Conservation (phyloP, 2,888 invertebrate species). For the Plusia festucae region DNA sequence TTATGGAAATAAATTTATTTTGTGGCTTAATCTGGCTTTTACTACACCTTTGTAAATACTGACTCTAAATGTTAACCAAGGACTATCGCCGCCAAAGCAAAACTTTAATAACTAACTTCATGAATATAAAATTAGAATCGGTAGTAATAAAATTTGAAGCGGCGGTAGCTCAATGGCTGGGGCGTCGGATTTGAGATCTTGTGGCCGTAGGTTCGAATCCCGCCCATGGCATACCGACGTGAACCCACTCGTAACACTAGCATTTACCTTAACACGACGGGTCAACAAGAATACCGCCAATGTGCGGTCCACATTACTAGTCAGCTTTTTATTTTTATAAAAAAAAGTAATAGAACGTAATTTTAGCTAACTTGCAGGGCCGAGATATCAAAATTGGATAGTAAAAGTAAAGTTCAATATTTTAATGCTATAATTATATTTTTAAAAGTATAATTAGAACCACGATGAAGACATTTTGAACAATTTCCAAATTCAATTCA, state of each 20-base stretch:
- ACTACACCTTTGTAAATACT: slow-evolving; percentile 50
- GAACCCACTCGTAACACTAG: too few species aligned
- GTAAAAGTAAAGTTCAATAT: not conserved
- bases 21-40: slow-evolving; percentile 75
- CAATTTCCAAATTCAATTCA: slow-evolving; percentile 65
- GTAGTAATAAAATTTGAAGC: too few species aligned
- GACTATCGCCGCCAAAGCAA: not conserved
- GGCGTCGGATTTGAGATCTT: too few species aligned
- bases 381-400: not conserved
- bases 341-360: not conserved
- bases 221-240: too few species aligned
- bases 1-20: slow-evolving; percentile 86
- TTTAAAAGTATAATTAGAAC: slow-evolving; percentile 13
- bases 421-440: not conserved
- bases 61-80: not conserved
- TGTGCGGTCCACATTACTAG: too few species aligned
- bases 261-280: too few species aligned
- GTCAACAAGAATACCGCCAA: too few species aligned
- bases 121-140: not conserved
- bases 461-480: slow-evolving; percentile 28
- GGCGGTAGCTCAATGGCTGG: too few species aligned
- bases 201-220: too few species aligned
- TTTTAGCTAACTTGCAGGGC: not conserved
- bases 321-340: too few species aligned
- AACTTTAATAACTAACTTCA: not conserved